Evolutionary conservation across 2,888 invertebrate species (phyloP).

Genomic region (Piscicola geometra): DNA sequence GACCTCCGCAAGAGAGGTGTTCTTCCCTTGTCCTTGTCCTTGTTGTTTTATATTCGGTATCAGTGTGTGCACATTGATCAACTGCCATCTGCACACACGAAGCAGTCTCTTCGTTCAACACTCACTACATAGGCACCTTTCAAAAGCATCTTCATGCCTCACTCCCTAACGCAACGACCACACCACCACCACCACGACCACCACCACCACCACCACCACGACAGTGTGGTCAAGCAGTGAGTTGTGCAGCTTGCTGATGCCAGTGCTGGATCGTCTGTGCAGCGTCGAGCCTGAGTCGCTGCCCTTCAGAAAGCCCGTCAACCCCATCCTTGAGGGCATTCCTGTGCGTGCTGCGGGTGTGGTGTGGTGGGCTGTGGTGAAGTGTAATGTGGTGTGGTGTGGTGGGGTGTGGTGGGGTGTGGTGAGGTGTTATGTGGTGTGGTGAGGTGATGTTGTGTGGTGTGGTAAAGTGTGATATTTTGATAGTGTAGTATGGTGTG

Average conservation of each 20-base stretch:
- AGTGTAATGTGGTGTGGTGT: too few species aligned
- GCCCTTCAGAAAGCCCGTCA: slow-evolving; percentile 94
- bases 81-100: neutral
- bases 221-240: slow-evolving; percentile 65
- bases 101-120: too few species aligned
- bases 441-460: too few species aligned
- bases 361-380: too few species aligned
- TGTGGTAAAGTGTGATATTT: too few species aligned
- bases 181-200: neutral
- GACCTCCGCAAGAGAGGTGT: too few species aligned
- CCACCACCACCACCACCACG: neutral
- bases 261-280: slow-evolving; percentile 86
- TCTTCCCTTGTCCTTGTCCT: too few species aligned
- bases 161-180: neutral
- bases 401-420: too few species aligned
- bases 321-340: slow-evolving; percentile 63
- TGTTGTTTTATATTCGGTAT: too few species aligned
- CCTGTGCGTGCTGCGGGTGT: slow-evolving; percentile 41
- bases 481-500: too few species aligned
- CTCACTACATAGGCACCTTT: too few species aligned
- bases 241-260: slow-evolving; percentile 81
- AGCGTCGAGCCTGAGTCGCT: slow-evolving; percentile 82
- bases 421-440: too few species aligned
- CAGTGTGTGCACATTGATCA: neutral
- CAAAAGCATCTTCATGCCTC: neutral